phyloP scores from a whole-genome alignment of 2,888 invertebrate species.

The Mellilla xanthometata region DNA sequence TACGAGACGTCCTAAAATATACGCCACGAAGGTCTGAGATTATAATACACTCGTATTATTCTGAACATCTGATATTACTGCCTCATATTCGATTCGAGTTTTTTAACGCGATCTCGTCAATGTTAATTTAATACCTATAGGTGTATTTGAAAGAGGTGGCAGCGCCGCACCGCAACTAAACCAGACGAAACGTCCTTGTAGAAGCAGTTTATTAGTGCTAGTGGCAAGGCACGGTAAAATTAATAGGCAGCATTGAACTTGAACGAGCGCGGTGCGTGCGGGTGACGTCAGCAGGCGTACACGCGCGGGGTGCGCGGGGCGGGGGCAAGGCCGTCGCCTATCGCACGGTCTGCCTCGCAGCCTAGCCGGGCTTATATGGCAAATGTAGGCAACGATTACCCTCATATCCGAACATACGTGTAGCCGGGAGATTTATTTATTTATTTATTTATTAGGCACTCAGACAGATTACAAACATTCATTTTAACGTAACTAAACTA shows the following conservation, averaged over 20 bases:
- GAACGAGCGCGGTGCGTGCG: conserved; percentile 66
- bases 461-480: too few species aligned
- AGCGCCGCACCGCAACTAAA: conserved; percentile 6
- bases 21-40: background rate
- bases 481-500: too few species aligned
- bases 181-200: conserved; percentile 32
- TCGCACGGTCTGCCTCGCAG: conserved; percentile 42
- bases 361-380: conserved; percentile 10
- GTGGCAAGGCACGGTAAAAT: conserved; percentile 59
- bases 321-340: conserved; percentile 55
- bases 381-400: background rate
- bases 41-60: background rate
- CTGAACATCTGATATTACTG: background rate
- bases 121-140: too few species aligned
- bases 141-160: too few species aligned
- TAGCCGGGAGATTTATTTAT: too few species aligned
- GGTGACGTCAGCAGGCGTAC: conserved; percentile 64
- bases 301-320: conserved; percentile 45
- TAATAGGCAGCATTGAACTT: conserved; percentile 79
- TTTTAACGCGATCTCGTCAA: background rate
- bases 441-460: too few species aligned
- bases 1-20: conserved; percentile 6
- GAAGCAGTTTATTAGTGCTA: conserved; percentile 26
- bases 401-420: background rate
- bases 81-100: background rate